Evolutionary conservation across 2,888 invertebrate genomes (phyloP).

Genomic region (Andrena bicolor): DNA sequence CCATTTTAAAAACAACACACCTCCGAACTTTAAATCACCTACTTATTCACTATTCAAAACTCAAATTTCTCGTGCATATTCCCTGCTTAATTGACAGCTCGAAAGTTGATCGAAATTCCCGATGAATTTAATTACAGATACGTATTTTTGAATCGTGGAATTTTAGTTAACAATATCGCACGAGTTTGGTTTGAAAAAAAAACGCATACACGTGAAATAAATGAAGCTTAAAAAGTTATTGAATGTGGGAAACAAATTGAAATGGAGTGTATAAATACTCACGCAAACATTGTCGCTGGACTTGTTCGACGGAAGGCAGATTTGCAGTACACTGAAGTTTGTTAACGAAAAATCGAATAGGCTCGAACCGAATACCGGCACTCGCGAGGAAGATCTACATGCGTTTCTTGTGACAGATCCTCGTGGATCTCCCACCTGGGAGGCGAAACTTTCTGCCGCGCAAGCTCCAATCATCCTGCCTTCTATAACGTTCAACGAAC

Average conservation of each 20-base stretch:
- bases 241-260: neutral
- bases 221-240: neutral
- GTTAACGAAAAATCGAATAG: slow-evolving; percentile 13
- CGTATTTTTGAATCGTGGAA: too few species aligned
- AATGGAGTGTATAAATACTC: neutral
- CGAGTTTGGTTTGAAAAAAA: too few species aligned
- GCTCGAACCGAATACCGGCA: slow-evolving; percentile 41
- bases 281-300: slow-evolving; percentile 25
- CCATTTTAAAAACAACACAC: too few species aligned
- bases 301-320: neutral
- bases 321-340: neutral
- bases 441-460: slow-evolving; percentile 33
- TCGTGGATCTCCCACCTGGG: slow-evolving; percentile 58
- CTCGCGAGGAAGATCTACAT: slow-evolving; percentile 49
- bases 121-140: too few species aligned
- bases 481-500: slow-evolving; percentile 35
- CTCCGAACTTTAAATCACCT: too few species aligned
- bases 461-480: slow-evolving; percentile 53
- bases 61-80: too few species aligned
- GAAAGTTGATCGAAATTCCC: too few species aligned
- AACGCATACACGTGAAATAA: too few species aligned
- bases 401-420: slow-evolving; percentile 53
- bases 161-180: too few species aligned
- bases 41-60: too few species aligned
- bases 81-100: too few species aligned